phyloP scores from a whole-genome alignment of 2,797 vertebrate species.

The Anguilla obscura region DNA sequence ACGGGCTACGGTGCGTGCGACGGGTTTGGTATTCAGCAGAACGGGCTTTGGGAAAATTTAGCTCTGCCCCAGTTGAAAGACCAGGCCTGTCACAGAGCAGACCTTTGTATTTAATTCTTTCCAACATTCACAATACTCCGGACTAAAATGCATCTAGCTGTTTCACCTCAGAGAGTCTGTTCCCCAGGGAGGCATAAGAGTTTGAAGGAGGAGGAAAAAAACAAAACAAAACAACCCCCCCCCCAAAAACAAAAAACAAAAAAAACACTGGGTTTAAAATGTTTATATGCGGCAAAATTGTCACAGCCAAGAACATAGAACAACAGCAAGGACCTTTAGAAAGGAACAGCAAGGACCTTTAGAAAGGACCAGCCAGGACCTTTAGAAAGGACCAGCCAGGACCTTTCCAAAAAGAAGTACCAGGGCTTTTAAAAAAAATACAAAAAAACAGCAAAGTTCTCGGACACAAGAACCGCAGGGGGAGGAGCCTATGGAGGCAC shows the following conservation, averaged over 20 bases:
- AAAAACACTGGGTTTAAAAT: not conserved
- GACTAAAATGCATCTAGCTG: not conserved
- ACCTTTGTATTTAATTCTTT: not conserved
- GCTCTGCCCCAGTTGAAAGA: not conserved
- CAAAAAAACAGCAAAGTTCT: not conserved
- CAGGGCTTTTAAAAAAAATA: not conserved
- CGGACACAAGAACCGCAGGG: not conserved
- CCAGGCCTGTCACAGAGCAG: not conserved
- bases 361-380: not conserved
- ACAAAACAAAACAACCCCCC: too few relatives aligned
- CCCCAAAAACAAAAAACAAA: not conserved
- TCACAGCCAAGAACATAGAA: not conserved
- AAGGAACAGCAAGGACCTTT: not conserved
- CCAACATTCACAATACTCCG: not conserved
- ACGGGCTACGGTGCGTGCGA: not conserved
- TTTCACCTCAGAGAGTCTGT: not conserved
- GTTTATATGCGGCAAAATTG: not conserved
- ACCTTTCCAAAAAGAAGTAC: not conserved
- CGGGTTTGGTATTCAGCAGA: not conserved
- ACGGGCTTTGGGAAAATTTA: not conserved
- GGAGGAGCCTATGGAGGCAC: not conserved
- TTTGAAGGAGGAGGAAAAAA: not conserved
- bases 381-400: not conserved
- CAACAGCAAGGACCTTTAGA: not conserved
- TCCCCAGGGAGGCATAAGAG: not conserved